Conservation (phyloP, 1,140 invertebrate genomes). For the Pseudobourletiella spinata region DNA sequence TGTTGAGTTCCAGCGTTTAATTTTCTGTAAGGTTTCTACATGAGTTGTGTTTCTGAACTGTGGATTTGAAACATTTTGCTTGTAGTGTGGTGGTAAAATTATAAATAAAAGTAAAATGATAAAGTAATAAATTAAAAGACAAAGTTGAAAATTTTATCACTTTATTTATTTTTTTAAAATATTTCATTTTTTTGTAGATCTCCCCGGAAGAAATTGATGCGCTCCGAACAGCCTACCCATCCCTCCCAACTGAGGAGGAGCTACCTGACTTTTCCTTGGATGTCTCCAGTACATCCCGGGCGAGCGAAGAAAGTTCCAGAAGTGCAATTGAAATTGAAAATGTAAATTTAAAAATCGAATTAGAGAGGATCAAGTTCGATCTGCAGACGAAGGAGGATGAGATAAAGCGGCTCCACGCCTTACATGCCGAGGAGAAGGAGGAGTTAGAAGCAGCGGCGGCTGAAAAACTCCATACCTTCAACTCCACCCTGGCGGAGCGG, state of each 20-base stretch:
- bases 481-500: background rate
- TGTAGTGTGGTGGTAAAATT: too few relatives aligned
- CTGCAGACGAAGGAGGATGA: constrained; percentile 14
- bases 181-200: constrained; percentile 39
- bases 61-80: too few relatives aligned
- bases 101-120: too few relatives aligned
- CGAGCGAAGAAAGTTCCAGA: constrained; percentile 10
- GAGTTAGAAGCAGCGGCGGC: background rate
- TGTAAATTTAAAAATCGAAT: constrained; percentile 6
- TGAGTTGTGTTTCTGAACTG: too few relatives aligned
- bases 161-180: too few relatives aligned
- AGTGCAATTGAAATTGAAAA: constrained; percentile 15
- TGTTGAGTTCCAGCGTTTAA: background rate
- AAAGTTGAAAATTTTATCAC: too few relatives aligned
- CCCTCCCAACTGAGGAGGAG: constrained; percentile 45
- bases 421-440: background rate
- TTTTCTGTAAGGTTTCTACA: too few relatives aligned
- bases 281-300: constrained; percentile 46
- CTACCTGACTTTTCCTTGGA: constrained; percentile 50
- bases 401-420: constrained; percentile 53
- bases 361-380: constrained; percentile 6
- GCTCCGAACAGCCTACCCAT: constrained; percentile 54
- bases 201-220: constrained; percentile 56
- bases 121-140: too few relatives aligned
- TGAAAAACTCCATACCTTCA: background rate